Evolutionary conservation across 1,140 invertebrate species (phyloP).

Genomic region (Drosophila sturtevanti): DNA sequence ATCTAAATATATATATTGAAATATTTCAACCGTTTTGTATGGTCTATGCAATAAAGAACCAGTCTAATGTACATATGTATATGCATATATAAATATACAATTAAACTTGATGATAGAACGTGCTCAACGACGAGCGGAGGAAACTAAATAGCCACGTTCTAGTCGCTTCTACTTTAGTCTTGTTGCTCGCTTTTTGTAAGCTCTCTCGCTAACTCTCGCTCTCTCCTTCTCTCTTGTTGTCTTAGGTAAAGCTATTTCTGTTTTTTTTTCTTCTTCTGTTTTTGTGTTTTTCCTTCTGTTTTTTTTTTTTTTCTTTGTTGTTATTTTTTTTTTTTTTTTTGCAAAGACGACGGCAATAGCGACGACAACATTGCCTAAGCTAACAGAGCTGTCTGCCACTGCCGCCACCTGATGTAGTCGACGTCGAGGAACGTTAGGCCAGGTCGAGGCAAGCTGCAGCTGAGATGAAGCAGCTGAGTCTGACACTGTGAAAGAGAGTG

Average conservation of each 20-base stretch:
- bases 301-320: background rate
- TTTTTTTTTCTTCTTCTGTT: background rate
- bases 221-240: background rate
- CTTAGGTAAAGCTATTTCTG: conserved; percentile 1
- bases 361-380: background rate
- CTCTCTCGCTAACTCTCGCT: background rate
- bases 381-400: background rate
- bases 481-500: background rate
- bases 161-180: conserved; percentile 2
- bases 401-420: too few relatives aligned
- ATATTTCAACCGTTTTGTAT: background rate
- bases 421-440: background rate
- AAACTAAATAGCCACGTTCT: conserved; percentile 8
- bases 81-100: conserved; percentile 8
- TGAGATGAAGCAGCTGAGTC: background rate
- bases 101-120: conserved; percentile 8
- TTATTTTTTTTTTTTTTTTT: background rate
- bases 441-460: conserved; percentile 2
- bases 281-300: background rate
- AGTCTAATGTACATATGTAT: conserved; percentile 3
- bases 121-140: background rate
- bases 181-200: conserved; percentile 2
- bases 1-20: too few relatives aligned
- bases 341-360: background rate
- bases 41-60: conserved; percentile 1